A percentile compares a stretch with the other conserved stretches of the same genome.
Conservation (phyloP, 2,113 vertebrate genomes). For the Catharus fuscescens region DNA sequence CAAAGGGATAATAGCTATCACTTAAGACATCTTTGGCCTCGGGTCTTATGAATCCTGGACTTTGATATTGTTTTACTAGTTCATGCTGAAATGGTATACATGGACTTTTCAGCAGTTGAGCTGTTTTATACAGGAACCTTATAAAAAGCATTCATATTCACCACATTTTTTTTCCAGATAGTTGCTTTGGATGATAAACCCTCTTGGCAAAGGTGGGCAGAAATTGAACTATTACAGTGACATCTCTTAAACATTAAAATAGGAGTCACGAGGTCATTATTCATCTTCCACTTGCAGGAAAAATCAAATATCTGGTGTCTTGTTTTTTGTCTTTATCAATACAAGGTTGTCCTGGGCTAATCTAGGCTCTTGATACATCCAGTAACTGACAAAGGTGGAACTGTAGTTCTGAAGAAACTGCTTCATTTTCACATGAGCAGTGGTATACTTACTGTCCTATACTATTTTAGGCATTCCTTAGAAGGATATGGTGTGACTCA, state of each 20-base stretch:
- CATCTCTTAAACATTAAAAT: background rate
- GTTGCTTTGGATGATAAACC: background rate
- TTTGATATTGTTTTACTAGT: background rate
- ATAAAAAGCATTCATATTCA: background rate
- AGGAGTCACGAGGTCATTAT: background rate
- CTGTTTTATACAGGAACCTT: background rate
- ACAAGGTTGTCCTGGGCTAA: background rate
- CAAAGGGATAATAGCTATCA: background rate
- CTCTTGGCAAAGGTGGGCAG: background rate
- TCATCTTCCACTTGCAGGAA: background rate
- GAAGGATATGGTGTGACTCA: background rate
- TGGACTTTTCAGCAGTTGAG: background rate
- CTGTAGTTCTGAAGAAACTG: background rate
- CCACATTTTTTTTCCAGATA: background rate
- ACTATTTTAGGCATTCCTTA: background rate
- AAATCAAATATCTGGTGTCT: background rate
- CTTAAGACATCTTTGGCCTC: background rate
- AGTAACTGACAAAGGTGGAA: background rate
- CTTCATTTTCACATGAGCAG: background rate
- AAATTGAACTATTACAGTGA: background rate
- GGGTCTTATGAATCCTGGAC: background rate
- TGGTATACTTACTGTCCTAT: background rate
- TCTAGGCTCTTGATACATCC: background rate
- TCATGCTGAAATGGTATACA: background rate
- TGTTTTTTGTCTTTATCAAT: background rate